phyloP scores from a whole-genome alignment of 2,797 vertebrate genomes.

The Pangasius larnaudii region DNA sequence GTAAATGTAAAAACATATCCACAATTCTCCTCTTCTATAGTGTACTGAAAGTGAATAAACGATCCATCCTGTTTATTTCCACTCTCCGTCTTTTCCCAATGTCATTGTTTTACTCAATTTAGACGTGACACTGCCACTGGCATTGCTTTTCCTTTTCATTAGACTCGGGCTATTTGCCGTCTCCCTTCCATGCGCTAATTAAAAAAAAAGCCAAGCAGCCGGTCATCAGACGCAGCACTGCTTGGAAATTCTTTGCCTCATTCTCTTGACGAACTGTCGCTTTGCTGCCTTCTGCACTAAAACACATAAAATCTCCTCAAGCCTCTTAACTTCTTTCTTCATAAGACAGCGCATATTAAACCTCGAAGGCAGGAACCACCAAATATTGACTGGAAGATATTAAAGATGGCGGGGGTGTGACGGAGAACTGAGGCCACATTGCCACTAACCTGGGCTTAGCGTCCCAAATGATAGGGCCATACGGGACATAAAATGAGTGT shows the following conservation, averaged over 20 bases:
- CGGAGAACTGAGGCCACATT: background rate
- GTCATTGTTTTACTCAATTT: constrained; percentile 57
- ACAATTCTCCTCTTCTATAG: background rate
- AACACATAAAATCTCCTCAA: constrained; percentile 23
- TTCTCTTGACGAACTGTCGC: constrained; percentile 25
- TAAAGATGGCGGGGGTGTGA: constrained; percentile 64
- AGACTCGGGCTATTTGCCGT: constrained; percentile 65
- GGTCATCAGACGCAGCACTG: constrained; percentile 55
- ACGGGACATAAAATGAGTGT: constrained; percentile 11
- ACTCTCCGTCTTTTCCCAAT: background rate
- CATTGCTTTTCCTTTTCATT: constrained; percentile 58
- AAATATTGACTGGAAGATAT: constrained; percentile 69
- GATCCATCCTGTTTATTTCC: background rate
- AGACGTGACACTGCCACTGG: constrained; percentile 56
- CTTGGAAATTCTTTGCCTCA: constrained; percentile 16
- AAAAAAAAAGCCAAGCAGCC: constrained; percentile 40
- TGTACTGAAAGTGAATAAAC: background rate
- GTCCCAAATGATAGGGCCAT: background rate
- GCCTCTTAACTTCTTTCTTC: constrained; percentile 50
- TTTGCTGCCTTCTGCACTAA: constrained; percentile 14
- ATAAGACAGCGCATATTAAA: constrained; percentile 78
- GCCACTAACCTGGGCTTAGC: background rate
- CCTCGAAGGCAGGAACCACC: constrained; percentile 66
- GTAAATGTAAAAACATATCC: background rate
- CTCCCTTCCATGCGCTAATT: constrained; percentile 62